Conservation (phyloP, 2,888 invertebrate species). For the Incurvaria masculella region DNA sequence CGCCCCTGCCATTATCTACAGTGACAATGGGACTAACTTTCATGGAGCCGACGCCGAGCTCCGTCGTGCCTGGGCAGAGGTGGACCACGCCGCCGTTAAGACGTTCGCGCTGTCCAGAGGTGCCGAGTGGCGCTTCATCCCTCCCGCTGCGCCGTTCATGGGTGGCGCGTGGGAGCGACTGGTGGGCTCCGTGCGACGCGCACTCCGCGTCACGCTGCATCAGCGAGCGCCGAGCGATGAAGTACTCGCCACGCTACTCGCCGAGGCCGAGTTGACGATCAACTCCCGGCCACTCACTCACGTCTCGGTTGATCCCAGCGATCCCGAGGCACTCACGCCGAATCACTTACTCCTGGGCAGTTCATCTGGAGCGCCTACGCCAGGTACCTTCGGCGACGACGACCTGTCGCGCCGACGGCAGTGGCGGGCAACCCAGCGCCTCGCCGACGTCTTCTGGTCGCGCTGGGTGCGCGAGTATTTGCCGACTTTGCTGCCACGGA, state of each 20-base stretch:
- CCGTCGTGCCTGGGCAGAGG: constrained; percentile 1
- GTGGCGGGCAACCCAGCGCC: background rate
- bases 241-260: constrained; percentile 9
- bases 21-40: constrained; percentile 2
- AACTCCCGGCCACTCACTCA: constrained; percentile 7
- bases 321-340: constrained; percentile 19
- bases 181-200: background rate
- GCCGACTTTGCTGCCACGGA: constrained; percentile 11
- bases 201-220: background rate
- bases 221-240: constrained; percentile 9
- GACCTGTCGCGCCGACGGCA: constrained; percentile 8
- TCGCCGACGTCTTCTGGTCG: constrained; percentile 15
- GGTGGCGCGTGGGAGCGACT: background rate
- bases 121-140: constrained; percentile 3
- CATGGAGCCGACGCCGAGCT: constrained; percentile 3
- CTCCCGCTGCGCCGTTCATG: constrained; percentile 1
- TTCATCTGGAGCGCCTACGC: constrained; percentile 5
- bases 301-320: constrained; percentile 1
- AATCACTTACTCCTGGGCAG: constrained; percentile 19
- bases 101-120: background rate
- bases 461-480: constrained; percentile 19
- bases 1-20: background rate
- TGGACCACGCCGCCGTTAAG: background rate
- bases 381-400: constrained; percentile 10
- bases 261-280: constrained; percentile 13